Percentiles rank a stretch among this genome's conserved stretches.
Conservation (phyloP, 2,888 invertebrate genomes). For the Agrochola circellaris region DNA sequence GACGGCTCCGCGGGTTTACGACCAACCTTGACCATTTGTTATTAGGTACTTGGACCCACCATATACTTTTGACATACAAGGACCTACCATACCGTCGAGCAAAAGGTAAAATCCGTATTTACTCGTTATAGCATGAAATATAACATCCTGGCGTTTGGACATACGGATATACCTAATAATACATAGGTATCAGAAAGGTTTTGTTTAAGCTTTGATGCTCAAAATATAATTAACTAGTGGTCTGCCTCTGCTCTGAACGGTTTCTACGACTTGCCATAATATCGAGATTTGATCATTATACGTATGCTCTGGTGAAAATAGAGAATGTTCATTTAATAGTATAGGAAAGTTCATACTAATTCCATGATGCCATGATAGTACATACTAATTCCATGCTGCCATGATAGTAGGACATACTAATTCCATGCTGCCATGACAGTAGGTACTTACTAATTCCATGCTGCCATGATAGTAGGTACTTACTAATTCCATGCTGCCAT, state of each 20-base stretch:
- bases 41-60: constrained; percentile 55
- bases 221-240: neutral
- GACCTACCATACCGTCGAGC: constrained; percentile 15
- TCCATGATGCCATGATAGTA: too few relatives aligned
- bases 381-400: too few relatives aligned
- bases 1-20: constrained; percentile 48
- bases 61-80: constrained; percentile 44
- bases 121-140: constrained; percentile 7
- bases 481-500: too few relatives aligned
- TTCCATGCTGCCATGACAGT: too few relatives aligned
- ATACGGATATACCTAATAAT: neutral
- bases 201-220: neutral
- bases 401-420: too few relatives aligned
- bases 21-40: constrained; percentile 65
- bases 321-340: too few relatives aligned
- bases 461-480: too few relatives aligned
- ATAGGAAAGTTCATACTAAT: too few relatives aligned
- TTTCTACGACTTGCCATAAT: too few relatives aligned
- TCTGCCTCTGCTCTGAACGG: neutral
- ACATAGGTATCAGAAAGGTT: neutral
- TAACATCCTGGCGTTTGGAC: neutral
- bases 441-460: too few relatives aligned
- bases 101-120: constrained; percentile 44
- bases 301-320: too few relatives aligned
- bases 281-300: neutral